Conservation (phyloP, 2,888 invertebrate genomes). For the Apamea epomidion region DNA sequence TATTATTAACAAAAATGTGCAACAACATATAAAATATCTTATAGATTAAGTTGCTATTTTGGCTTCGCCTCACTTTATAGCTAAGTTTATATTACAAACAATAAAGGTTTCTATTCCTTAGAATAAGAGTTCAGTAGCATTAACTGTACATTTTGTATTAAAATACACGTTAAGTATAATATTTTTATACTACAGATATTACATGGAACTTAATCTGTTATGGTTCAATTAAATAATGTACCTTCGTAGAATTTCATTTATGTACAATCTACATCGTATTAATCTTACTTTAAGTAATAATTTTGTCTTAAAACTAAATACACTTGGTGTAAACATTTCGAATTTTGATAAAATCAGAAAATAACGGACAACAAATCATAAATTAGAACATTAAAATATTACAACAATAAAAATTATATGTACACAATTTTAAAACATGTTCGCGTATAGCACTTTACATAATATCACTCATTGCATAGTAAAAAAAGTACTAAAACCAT, state of each 20-base stretch:
- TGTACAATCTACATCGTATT: constrained; percentile 70
- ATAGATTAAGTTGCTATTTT: constrained; percentile 67
- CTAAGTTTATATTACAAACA: constrained; percentile 76
- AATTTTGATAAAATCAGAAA: constrained; percentile 24
- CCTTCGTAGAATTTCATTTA: constrained; percentile 58
- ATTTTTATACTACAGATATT: constrained; percentile 61
- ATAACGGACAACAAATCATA: constrained; percentile 29
- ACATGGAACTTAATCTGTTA: constrained; percentile 48
- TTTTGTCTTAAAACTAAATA: constrained; percentile 63
- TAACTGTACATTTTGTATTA: constrained; percentile 80
- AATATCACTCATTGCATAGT: constrained; percentile 58
- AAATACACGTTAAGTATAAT: constrained; percentile 70
- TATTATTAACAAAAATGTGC: constrained; percentile 81
- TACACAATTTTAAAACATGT: constrained; percentile 39
- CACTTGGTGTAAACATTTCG: constrained; percentile 61
- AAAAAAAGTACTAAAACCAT: constrained; percentile 54
- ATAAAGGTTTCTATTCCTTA: constrained; percentile 75
- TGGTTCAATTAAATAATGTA: constrained; percentile 42
- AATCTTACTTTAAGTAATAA: constrained; percentile 48
- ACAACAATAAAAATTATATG: constrained; percentile 47
- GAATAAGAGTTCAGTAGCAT: constrained; percentile 70
- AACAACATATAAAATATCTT: constrained; percentile 80
- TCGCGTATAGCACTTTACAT: constrained; percentile 35
- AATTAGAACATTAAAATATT: constrained; percentile 40
- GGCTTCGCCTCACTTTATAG: constrained; percentile 77